These are phyloP conservation scores for Isotomurus palustris DNA, from an alignment of 2,888 invertebrate genomes.

Conservation along the genomic window DNA sequence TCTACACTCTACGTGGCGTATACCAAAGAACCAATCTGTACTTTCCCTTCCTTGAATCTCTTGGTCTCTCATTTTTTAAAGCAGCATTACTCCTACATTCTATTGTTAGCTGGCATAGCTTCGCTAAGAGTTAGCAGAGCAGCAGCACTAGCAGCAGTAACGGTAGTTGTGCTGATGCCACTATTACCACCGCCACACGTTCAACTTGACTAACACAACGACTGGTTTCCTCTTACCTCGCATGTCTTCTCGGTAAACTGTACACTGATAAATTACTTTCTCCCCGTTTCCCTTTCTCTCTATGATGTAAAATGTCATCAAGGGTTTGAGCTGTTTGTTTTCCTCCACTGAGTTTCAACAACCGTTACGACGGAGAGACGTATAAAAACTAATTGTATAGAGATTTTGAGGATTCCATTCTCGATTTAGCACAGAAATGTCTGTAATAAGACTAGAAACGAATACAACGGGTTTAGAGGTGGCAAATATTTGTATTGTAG, in stretches of 20 bases:
- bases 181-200: too few relatives aligned
- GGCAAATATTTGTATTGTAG: constrained; percentile 10
- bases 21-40: background rate
- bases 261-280: constrained; percentile 16
- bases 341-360: background rate
- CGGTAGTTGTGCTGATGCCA: too few relatives aligned
- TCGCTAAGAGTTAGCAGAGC: background rate
- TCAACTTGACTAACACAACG: too few relatives aligned
- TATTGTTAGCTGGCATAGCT: background rate
- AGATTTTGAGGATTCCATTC: constrained; percentile 13
- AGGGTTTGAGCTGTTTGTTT: constrained; percentile 16
- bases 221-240: constrained; percentile 11
- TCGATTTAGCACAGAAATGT: background rate
- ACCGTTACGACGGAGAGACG: background rate
- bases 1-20: background rate
- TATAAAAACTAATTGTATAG: constrained; percentile 12
- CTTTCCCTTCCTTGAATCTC: too few relatives aligned
- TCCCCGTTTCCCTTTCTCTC: constrained; percentile 18
- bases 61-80: constrained; percentile 8
- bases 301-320: constrained; percentile 13
- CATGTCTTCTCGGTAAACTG: constrained; percentile 5
- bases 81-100: background rate
- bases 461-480: background rate
- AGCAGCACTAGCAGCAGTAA: too few relatives aligned
- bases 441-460: background rate